These are phyloP conservation scores for Aplidium turbinatum DNA, from an alignment of 23 tunicate species.

Conservation along the genomic window DNA sequence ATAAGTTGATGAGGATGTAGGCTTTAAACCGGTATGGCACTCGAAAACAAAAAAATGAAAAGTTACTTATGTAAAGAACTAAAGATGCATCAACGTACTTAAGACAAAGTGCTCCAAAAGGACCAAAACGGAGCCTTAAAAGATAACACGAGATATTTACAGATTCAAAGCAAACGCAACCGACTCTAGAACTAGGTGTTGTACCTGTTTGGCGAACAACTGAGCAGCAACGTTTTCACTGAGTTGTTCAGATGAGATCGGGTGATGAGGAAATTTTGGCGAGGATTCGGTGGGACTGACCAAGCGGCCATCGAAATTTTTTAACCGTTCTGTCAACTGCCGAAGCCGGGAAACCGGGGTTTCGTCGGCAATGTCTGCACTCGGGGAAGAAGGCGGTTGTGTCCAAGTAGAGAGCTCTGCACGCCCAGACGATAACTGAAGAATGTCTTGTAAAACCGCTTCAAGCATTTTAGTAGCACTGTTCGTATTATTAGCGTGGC, in stretches of 20 bases:
- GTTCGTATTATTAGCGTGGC: not conserved
- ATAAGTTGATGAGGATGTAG: too few species aligned
- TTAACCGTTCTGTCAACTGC: conserved; percentile 58
- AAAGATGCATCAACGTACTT: too few species aligned
- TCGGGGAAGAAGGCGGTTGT: conserved; percentile 18
- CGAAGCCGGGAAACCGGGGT: conserved; percentile 37
- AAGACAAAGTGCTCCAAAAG: too few species aligned
- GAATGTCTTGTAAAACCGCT: conserved; percentile 36
- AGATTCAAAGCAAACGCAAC: too few species aligned
- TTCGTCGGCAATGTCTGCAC: not conserved
- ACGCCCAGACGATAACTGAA: conserved; percentile 32
- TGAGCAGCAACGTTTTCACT: conserved; percentile 41
- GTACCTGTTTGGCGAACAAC: conserved; percentile 54
- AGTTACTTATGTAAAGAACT: too few species aligned
- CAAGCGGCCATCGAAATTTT: conserved; percentile 26
- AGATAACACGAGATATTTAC: too few species aligned
- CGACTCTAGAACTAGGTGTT: too few species aligned
- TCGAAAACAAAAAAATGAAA: too few species aligned
- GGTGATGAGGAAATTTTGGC: not conserved
- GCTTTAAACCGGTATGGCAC: too few species aligned
- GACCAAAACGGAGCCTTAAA: too few species aligned
- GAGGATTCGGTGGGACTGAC: conserved; percentile 32
- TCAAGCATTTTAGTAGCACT: conserved; percentile 11
- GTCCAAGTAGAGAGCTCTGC: conserved; percentile 1
- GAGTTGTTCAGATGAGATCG: not conserved